Base-by-base conservation (phyloP, 1,140 invertebrate genomes). In the Maniola jurtina region DNA sequence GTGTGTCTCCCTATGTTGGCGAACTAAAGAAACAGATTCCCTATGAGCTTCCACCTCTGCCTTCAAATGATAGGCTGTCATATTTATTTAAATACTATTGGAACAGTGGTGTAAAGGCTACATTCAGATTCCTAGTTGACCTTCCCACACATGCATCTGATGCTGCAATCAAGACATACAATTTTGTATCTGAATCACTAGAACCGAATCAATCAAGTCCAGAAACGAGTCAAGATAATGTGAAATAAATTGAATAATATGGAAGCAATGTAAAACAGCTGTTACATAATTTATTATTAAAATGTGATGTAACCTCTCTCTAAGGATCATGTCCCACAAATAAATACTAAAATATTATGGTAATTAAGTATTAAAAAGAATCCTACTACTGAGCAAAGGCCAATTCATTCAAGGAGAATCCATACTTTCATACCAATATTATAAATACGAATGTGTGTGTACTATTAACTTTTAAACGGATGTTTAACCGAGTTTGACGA, bases 61-160 rank as follows among this genome's bases (percentile, higher is more conserved):
- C 92, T n/a, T 84, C 89, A 76, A 86, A 89, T 64, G 91, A 91
- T 67, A 81, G 87, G 77, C 57, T 92, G 50, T 85, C 88, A 55
- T 91, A 92, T 75, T 68, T 91, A 62, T 88, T 89, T 54, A 92
- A 92, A 77, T 86, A 92, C 68, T 92, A 92, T 68, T 93, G 92
- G 92, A 93, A 93, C 72, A 76, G 76, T 80, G 92, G 92, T 66
- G 92, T 93, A 0, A 90, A 91, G 77, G 66, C 88, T 36, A 91
- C 91, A 71, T 92, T 93, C 67, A 79, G 75, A 58, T 93, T 93
- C 75, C 65, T 93, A 11, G 75, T 86, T 7, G 75, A 92, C 72
- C 75, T 92, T 11, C 92, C 92, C 6, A 80, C 81, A 65, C 84
- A 92, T 67, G 81, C 70, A 36, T 70, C 66, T 66, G 86, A 83